phyloP scores from a whole-genome alignment of 1,140 invertebrate species.

The Limonius californicus region DNA sequence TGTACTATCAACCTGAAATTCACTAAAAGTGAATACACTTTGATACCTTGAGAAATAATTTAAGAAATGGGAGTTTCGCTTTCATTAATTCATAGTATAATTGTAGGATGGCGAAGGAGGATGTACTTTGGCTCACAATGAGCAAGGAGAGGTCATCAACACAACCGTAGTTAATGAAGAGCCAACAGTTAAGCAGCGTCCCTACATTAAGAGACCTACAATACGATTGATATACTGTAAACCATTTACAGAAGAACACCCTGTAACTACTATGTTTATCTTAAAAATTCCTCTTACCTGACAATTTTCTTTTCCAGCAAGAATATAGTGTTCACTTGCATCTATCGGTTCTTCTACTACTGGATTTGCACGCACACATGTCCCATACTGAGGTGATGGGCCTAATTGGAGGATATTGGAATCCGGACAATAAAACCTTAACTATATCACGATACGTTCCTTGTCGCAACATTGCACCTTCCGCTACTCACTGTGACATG shows the following conservation, averaged over 20 bases:
- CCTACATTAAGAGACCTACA: slow-evolving; percentile 38
- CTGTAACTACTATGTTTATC: slow-evolving; percentile 45
- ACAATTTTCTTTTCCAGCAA: slow-evolving; percentile 54
- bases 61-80: no score
- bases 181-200: slow-evolving; percentile 39
- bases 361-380: slow-evolving; percentile 68
- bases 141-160: slow-evolving; percentile 52
- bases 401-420: slow-evolving; percentile 58
- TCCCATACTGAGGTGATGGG: slow-evolving; percentile 69
- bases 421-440: slow-evolving; percentile 38
- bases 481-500: slow-evolving; percentile 70
- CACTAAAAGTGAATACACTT: no score
- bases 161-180: slow-evolving; percentile 46
- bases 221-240: slow-evolving; percentile 53
- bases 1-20: no score
- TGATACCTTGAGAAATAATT: no score
- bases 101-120: slow-evolving; percentile 56
- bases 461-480: slow-evolving; percentile 55
- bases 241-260: slow-evolving; percentile 51
- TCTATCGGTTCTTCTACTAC: slow-evolving; percentile 57
- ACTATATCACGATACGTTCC: slow-evolving; percentile 54
- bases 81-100: no score
- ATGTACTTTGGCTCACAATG: slow-evolving; percentile 59
- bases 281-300: slow-evolving; percentile 1
- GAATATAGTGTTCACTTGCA: slow-evolving; percentile 58